phyloP scores from a whole-genome alignment of 2,797 vertebrate genomes.

The Ctenopoma kingsleyae region DNA sequence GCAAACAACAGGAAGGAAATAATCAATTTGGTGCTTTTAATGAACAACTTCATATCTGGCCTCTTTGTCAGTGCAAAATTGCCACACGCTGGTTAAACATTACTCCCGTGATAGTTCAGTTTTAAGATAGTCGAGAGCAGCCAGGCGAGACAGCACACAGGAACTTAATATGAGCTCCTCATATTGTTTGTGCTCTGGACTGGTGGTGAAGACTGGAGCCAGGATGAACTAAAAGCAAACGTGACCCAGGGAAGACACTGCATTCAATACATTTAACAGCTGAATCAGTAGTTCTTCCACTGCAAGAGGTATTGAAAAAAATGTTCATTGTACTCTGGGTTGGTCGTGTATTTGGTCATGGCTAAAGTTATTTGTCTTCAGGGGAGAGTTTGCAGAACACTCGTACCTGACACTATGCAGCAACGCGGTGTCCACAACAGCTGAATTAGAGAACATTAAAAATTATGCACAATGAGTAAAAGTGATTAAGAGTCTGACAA shows the following conservation, averaged over 20 bases:
- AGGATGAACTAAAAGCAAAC: slow-evolving; percentile 26
- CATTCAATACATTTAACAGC: background rate
- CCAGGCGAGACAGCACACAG: slow-evolving; percentile 62
- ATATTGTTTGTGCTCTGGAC: slow-evolving; percentile 46
- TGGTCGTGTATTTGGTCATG: slow-evolving; percentile 19
- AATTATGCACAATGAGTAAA: slow-evolving; percentile 31
- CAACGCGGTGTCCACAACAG: slow-evolving; percentile 8
- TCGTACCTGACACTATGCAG: slow-evolving; percentile 1
- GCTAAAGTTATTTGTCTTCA: slow-evolving; percentile 9
- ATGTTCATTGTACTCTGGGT: slow-evolving; percentile 27
- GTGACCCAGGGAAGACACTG: slow-evolving; percentile 13
- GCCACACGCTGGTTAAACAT: slow-evolving; percentile 91
- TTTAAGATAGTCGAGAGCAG: slow-evolving; percentile 66
- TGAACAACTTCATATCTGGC: slow-evolving; percentile 89
- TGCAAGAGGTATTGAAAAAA: background rate
- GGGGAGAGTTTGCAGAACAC: slow-evolving; percentile 17
- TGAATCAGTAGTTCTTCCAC: slow-evolving; percentile 5
- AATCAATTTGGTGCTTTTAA: slow-evolving; percentile 94
- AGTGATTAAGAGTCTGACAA: slow-evolving; percentile 46
- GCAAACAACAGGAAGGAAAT: slow-evolving; percentile 97
- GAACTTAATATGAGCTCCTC: slow-evolving; percentile 30
- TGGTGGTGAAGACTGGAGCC: slow-evolving; percentile 12
- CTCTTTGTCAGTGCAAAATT: slow-evolving; percentile 79
- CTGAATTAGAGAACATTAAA: slow-evolving; percentile 25
- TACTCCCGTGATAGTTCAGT: slow-evolving; percentile 71